Conservation (phyloP, 2,888 invertebrate genomes). For the Eucera pruinosa region DNA sequence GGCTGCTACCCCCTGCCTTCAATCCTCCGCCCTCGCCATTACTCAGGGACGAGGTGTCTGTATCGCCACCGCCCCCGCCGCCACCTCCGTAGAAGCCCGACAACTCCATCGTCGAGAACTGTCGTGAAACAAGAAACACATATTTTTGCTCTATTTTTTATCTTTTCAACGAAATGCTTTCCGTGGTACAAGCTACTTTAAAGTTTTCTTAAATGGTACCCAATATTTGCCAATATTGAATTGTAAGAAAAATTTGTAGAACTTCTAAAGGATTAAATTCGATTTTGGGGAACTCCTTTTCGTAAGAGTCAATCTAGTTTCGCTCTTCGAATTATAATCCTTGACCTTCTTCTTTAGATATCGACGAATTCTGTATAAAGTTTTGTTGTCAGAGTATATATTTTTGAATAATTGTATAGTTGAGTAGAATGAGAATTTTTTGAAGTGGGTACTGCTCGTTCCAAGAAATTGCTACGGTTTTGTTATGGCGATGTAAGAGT, state of each 20-base stretch:
- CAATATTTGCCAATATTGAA: too few relatives aligned
- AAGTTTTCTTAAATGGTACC: too few relatives aligned
- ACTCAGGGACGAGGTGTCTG: slow-evolving; percentile 88
- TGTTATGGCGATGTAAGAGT: slow-evolving; percentile 68
- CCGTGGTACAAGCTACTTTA: not conserved
- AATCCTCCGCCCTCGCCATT: slow-evolving; percentile 86
- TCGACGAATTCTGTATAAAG: slow-evolving; percentile 3
- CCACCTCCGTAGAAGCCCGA: slow-evolving; percentile 92
- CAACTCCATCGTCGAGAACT: slow-evolving; percentile 90
- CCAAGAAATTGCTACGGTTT: slow-evolving; percentile 8
- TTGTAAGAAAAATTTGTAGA: too few relatives aligned
- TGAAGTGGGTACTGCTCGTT: slow-evolving; percentile 9
- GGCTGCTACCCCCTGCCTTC: slow-evolving; percentile 87
- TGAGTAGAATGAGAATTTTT: slow-evolving; percentile 1
- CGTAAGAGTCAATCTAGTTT: too few relatives aligned
- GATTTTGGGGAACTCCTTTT: too few relatives aligned
- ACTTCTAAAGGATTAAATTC: too few relatives aligned
- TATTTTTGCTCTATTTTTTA: slow-evolving; percentile 11
- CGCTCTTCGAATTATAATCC: too few relatives aligned
- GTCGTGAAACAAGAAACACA: slow-evolving; percentile 76
- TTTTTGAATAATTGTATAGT: not conserved
- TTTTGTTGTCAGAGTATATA: not conserved
- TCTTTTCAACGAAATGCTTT: not conserved
- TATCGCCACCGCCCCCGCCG: slow-evolving; percentile 85
- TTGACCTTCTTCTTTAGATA: too few relatives aligned